Conservation (phyloP, 2,797 vertebrate genomes). For the Microhierax caerulescens region DNA sequence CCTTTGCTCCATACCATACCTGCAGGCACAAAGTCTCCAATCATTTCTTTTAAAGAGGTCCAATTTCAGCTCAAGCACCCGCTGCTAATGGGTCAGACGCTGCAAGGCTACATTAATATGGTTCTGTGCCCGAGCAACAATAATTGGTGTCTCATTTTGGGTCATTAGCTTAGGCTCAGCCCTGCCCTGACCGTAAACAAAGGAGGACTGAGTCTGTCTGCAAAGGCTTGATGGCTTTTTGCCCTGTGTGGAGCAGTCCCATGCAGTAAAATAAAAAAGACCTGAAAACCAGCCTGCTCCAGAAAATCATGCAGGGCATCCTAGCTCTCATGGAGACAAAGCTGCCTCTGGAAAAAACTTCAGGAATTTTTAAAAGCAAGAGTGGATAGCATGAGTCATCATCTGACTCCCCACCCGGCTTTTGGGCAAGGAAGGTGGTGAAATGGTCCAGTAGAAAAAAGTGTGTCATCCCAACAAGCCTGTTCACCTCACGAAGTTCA, state of each 20-base stretch:
- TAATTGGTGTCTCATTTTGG: not conserved
- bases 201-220: not conserved
- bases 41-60: not conserved
- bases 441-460: not conserved
- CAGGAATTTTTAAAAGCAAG: not conserved
- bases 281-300: not conserved
- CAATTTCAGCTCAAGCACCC: not conserved
- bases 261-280: not conserved
- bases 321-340: not conserved
- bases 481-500: not conserved
- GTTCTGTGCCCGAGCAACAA: not conserved
- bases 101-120: not conserved
- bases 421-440: not conserved
- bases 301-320: not conserved
- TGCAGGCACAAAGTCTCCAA: not conserved
- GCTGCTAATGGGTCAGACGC: accelerated
- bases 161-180: not conserved
- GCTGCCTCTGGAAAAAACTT: not conserved
- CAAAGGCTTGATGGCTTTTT: not conserved
- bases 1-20: accelerated
- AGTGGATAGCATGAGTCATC: not conserved
- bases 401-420: not conserved
- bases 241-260: not conserved
- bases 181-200: not conserved
- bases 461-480: not conserved